Base-by-base conservation (phyloP, 2,113 vertebrate genomes). In the Pangasianodon hypophthalmus region DNA sequence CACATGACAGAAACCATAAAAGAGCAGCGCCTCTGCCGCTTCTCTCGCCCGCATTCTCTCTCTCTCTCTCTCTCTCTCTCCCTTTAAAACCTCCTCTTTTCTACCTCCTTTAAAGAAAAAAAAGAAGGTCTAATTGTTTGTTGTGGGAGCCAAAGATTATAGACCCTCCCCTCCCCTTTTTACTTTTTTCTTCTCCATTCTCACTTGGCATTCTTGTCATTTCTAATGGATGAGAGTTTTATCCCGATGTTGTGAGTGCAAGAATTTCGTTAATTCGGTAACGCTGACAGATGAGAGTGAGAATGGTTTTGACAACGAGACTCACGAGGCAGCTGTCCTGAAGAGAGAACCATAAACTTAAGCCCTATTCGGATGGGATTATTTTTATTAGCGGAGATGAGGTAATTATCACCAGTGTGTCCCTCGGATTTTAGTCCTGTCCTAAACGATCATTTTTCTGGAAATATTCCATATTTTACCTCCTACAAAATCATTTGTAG, bases 141-240 rank as follows among this genome's bases (percentile, higher is more conserved):
- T 97, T 96, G 95, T 96, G 95, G 95, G 96, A 96, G 94, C 95
- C 94, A 95, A 95, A 96, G 94, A 95, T 96, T 95, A 95, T 94
- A 95, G 94, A 94, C 92, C 93, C 93, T 94, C 87, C 89, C 77
- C 93, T 93, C 83, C n/a, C 24, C 24, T 84, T 69, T 89, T 86
- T 64, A 41, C 64, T 77, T 79, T 60, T 84, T 91, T 88, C 82
- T 73, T 62, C 77, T 84, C 32, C 92, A 80, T 91, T 77, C 71
- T 85, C 77, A 58, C 80, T 54, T 75, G 86, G 91, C 79, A 81
- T 87, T 89, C 81, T 92, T 91, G 67, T 90, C 87, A 86, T 92
- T 93, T 93, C 90, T 93, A 94, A 96, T 94, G 95, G 95, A 93
- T 90, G 88, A 75, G 86, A 93, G 93, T 94, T 88, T 92, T 92